These are phyloP conservation scores for Florisuga fusca DNA, from an alignment of 2,797 vertebrate genomes.

Conservation along the genomic window DNA sequence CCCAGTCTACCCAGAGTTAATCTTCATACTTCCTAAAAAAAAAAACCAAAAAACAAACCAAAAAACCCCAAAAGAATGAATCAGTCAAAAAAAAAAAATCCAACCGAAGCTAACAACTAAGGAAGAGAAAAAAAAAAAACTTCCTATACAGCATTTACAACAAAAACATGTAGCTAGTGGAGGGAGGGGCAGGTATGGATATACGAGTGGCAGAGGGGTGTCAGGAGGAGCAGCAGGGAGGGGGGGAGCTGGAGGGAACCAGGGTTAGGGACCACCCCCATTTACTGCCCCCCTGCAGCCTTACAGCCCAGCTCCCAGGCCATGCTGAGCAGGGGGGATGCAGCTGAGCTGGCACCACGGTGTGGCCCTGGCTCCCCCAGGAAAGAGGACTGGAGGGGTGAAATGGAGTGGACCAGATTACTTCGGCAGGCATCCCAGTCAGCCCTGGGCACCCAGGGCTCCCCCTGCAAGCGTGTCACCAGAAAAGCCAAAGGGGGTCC, in stretches of 20 bases:
- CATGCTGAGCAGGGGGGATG: background rate
- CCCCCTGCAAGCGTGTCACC: background rate
- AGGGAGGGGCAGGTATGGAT: slow-evolving; percentile 59
- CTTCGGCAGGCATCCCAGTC: background rate
- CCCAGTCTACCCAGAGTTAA: slow-evolving; percentile 50
- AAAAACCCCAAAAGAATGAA: background rate
- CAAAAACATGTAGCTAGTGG: slow-evolving; percentile 74
- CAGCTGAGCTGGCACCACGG: background rate
- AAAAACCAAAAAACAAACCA: background rate
- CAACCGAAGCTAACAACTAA: slow-evolving; percentile 76
- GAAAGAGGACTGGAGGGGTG: slow-evolving; percentile 1
- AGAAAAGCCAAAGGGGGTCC: background rate
- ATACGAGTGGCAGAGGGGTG: slow-evolving; percentile 65
- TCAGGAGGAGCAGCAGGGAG: slow-evolving; percentile 60
- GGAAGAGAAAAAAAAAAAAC: slow-evolving; percentile 58
- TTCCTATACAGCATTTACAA: slow-evolving; percentile 86
- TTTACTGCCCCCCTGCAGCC: background rate
- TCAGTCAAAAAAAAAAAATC: slow-evolving; percentile 30
- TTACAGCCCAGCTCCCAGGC: background rate
- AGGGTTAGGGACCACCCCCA: background rate
- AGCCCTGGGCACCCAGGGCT: background rate
- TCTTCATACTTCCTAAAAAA: slow-evolving; percentile 62
- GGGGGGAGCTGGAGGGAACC: background rate
- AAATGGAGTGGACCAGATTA: slow-evolving; percentile 68
- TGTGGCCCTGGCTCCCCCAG: slow-evolving; percentile 15